These are phyloP conservation scores for Caenorhabditis becei DNA, from an alignment of 2,888 invertebrate species.

Conservation along the genomic window DNA sequence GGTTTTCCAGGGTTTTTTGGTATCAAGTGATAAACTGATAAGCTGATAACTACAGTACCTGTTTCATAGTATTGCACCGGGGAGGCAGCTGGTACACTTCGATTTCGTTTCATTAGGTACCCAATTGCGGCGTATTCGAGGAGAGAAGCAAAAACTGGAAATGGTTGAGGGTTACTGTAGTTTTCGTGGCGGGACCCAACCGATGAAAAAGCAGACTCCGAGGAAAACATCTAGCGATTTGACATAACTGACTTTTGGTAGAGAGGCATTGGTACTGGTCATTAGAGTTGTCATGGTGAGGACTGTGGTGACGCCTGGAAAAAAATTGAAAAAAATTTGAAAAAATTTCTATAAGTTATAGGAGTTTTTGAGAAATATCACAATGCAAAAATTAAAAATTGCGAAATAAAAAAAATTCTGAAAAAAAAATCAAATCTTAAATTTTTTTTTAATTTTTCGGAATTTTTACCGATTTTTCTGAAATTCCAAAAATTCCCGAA, in stretches of 20 bases:
- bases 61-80: constrained; percentile 73
- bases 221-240: constrained; percentile 82
- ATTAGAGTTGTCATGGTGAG: constrained; percentile 83
- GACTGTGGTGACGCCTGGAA: constrained; percentile 82
- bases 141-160: constrained; percentile 80
- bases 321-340: too few species aligned
- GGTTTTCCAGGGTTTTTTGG: too few species aligned
- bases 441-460: too few species aligned
- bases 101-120: constrained; percentile 78
- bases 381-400: too few species aligned
- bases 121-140: constrained; percentile 81
- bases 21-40: constrained; percentile 10
- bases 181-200: constrained; percentile 51
- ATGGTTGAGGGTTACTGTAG: not conserved
- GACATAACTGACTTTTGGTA: constrained; percentile 82
- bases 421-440: too few species aligned
- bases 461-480: too few species aligned
- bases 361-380: too few species aligned
- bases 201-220: constrained; percentile 82
- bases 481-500: too few species aligned
- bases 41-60: constrained; percentile 33
- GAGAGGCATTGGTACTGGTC: constrained; percentile 82
- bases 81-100: constrained; percentile 65
- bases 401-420: too few species aligned
- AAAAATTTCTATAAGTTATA: too few species aligned